Evolutionary conservation across 2,888 invertebrate genomes (phyloP), one percentile per base, ranked within the genome.

Genomic region (Papilio gigon): DNA sequence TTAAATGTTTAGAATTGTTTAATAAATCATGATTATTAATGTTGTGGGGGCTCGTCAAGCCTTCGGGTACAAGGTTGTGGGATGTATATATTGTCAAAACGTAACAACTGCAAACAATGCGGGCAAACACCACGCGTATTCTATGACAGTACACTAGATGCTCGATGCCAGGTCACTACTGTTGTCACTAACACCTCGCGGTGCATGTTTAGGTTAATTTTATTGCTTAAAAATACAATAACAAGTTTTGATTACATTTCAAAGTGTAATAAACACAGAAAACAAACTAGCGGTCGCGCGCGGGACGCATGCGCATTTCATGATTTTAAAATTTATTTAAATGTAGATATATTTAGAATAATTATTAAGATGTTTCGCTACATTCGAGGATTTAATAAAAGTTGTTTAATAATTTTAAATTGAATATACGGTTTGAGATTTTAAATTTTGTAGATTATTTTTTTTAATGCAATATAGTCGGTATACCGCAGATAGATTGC

Each of bases 11-110:
- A 9, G 9, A 27, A 56, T 56, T 30, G 30, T 30, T 30, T 56
- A 0, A 56, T 30, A 30, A 56, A 56, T 50, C 25, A 25, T 56
- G 11, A 56, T 30, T n/a, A 56, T 17, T n/a, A 30, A 27, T 8
- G n/a, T 17, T 4, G 30, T 17, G 53, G 53, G 30, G 53, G 53
- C 53, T 56, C 53, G 53, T 56, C 30, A 9, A 56, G 30, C 30
- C 53, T 56, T 53, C 50, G 27, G 27, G 8, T 25, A 53, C 50
- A 56, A 56, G 53, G 53, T 53, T 27, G 47, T 25, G 22, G 25
- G 22, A 12, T 17, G 37, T n/a, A n/a, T 9, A 12, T 37, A 37
- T 37, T 37, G 27, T 27, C 14, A 50, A 25, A 25, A 53, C 50
- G 4, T 27, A 17, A 8, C 27, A 56, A 56, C 30, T 30, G 27